Evolutionary conservation across 2,888 invertebrate species (phyloP).

Genomic region (Meloe dianella): DNA sequence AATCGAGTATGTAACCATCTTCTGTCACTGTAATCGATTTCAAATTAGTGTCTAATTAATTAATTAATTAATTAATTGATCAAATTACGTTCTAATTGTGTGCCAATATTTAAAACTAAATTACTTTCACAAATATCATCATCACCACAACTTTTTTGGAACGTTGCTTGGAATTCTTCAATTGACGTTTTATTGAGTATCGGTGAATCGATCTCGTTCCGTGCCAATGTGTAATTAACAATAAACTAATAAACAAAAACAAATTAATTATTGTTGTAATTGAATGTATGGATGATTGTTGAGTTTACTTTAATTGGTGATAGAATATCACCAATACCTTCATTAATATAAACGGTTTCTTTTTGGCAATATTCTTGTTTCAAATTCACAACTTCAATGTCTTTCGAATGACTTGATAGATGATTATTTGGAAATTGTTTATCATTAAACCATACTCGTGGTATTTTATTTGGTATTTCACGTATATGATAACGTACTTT

Average conservation of each 20-base stretch:
- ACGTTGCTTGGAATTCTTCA: conserved; percentile 80
- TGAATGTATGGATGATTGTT: conserved; percentile 14
- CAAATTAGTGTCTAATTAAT: neutral
- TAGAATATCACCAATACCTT: conserved; percentile 86
- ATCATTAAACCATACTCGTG: conserved; percentile 75
- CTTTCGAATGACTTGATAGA: conserved; percentile 41
- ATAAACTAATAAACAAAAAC: conserved; percentile 65
- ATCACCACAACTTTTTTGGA: conserved; percentile 89
- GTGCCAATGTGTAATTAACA: conserved; percentile 81
- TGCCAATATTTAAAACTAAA: conserved; percentile 69
- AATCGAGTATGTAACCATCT: conserved; percentile 45
- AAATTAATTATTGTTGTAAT: conserved; percentile 14
- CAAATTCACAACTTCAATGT: conserved; percentile 59
- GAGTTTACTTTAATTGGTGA: conserved; percentile 75
- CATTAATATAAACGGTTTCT: conserved; percentile 85
- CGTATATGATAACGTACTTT: conserved; percentile 44
- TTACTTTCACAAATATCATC: conserved; percentile 89
- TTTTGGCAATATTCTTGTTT: conserved; percentile 66
- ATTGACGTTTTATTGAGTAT: conserved; percentile 87
- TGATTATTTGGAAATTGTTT: conserved; percentile 62
- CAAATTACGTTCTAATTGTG: conserved; percentile 57
- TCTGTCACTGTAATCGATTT: conserved; percentile 47
- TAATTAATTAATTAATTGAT: neutral
- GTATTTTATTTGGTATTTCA: conserved; percentile 62
- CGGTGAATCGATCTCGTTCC: conserved; percentile 77